A percentile compares a stretch with the other conserved stretches of the same genome.
phyloP scores from a whole-genome alignment of 2,797 vertebrate species.

The Poeciliopsis turneri region DNA sequence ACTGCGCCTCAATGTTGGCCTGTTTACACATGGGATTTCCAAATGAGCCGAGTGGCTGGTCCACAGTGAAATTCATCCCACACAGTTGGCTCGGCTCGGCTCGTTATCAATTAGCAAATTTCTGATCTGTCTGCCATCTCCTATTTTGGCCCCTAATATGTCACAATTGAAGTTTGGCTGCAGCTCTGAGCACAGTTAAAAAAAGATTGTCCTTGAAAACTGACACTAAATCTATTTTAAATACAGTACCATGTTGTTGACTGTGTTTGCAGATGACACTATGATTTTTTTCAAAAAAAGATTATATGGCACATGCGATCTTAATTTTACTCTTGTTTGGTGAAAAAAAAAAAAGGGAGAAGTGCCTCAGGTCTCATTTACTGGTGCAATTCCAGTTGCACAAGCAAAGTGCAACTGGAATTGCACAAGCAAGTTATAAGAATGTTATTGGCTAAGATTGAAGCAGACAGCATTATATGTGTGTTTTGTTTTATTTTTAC shows the following conservation, averaged over 20 bases:
- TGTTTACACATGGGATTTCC: neutral
- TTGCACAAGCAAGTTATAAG: too few species aligned
- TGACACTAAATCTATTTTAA: neutral
- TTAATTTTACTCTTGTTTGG: neutral
- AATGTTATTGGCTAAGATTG: neutral
- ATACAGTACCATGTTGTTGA: neutral
- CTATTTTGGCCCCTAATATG: neutral
- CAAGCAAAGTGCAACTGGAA: too few species aligned
- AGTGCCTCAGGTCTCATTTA: too few species aligned
- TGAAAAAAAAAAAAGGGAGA: neutral
- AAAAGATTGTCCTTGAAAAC: neutral
- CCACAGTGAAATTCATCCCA: slow-evolving; percentile 2
- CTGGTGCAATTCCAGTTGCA: too few species aligned
- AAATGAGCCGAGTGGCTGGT: neutral
- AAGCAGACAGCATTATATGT: neutral
- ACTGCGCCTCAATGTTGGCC: neutral
- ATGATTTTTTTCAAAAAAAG: neutral
- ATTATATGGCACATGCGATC: neutral
- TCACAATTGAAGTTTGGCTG: neutral
- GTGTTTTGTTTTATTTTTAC: neutral
- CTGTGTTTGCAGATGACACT: neutral
- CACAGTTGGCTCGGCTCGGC: neutral
- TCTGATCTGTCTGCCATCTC: neutral
- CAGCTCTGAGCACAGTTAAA: neutral
- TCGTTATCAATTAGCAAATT: neutral